Conservation (phyloP, 2,888 invertebrate genomes). For the Bedellia somnulentella region DNA sequence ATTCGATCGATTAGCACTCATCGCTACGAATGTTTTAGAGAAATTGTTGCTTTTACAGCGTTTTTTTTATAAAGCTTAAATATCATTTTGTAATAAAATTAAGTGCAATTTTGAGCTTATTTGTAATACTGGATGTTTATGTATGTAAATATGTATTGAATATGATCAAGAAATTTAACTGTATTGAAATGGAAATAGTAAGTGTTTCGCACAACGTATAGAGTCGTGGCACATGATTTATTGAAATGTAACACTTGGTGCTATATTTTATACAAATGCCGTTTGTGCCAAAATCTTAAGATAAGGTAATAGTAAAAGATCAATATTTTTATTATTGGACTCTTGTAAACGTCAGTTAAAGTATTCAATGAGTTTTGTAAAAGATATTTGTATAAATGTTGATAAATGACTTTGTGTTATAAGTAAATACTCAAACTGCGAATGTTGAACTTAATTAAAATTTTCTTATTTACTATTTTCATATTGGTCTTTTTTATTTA, state of each 20-base stretch:
- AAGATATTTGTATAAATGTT: slow-evolving; percentile 4
- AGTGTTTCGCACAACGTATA: neutral
- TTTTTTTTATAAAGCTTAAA: too few relatives aligned
- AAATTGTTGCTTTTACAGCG: too few relatives aligned
- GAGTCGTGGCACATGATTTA: neutral
- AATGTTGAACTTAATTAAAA: slow-evolving; percentile 51
- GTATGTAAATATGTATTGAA: neutral
- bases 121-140: neutral
- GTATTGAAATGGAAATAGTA: neutral
- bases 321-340: neutral
- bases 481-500: slow-evolving; percentile 37
- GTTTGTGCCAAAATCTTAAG: slow-evolving; percentile 7
- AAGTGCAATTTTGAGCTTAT: neutral
- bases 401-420: slow-evolving; percentile 37
- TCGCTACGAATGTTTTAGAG: too few relatives aligned
- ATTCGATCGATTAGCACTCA: too few relatives aligned
- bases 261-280: slow-evolving; percentile 10
- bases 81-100: neutral
- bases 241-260: slow-evolving; percentile 10
- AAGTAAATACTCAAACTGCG: slow-evolving; percentile 46
- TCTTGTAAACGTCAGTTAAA: neutral
- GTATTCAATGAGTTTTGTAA: slow-evolving; percentile 9
- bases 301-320: neutral
- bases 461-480: slow-evolving; percentile 62
- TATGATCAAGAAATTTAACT: neutral